Evolutionary conservation across 2,888 invertebrate species (phyloP).

Genomic region (Chloromyia formosa): DNA sequence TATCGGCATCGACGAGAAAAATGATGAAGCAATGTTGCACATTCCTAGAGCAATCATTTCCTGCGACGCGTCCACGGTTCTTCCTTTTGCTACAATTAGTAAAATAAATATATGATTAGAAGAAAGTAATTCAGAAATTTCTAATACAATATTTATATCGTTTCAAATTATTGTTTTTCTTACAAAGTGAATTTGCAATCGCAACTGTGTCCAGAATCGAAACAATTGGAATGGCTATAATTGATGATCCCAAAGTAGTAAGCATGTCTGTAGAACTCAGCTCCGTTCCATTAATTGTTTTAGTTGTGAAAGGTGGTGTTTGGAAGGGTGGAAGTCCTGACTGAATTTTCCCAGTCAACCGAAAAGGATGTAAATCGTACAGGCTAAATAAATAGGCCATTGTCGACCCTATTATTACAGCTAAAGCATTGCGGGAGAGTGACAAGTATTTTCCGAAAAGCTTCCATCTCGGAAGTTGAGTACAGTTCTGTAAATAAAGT

Average conservation of each 20-base stretch:
- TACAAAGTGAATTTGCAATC: slow-evolving; percentile 81
- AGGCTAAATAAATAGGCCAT: slow-evolving; percentile 69
- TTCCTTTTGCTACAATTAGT: slow-evolving; percentile 72
- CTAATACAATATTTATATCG: neutral
- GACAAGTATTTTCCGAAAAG: slow-evolving; percentile 63
- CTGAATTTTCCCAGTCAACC: slow-evolving; percentile 74
- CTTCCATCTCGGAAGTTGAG: slow-evolving; percentile 56
- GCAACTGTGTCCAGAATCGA: slow-evolving; percentile 79
- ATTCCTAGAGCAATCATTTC: slow-evolving; percentile 88
- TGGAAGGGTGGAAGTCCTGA: slow-evolving; percentile 76
- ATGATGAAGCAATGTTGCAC: slow-evolving; percentile 82
- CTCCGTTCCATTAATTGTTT: slow-evolving; percentile 67
- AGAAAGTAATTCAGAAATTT: slow-evolving; percentile 5
- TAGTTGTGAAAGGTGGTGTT: slow-evolving; percentile 74
- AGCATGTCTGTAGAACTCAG: slow-evolving; percentile 65
- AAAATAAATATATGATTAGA: slow-evolving; percentile 10
- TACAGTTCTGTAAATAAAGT: slow-evolving; percentile 3
- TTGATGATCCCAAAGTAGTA: slow-evolving; percentile 69
- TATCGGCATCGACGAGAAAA: slow-evolving; percentile 86
- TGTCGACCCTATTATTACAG: slow-evolving; percentile 74
- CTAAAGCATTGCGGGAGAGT: slow-evolving; percentile 80
- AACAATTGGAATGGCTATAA: slow-evolving; percentile 76
- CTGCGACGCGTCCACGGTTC: slow-evolving; percentile 83
- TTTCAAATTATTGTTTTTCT: slow-evolving; percentile 55
- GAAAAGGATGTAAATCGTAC: slow-evolving; percentile 69